phyloP scores from a whole-genome alignment of 2,113 vertebrate species.

The Amphiprion percula region DNA sequence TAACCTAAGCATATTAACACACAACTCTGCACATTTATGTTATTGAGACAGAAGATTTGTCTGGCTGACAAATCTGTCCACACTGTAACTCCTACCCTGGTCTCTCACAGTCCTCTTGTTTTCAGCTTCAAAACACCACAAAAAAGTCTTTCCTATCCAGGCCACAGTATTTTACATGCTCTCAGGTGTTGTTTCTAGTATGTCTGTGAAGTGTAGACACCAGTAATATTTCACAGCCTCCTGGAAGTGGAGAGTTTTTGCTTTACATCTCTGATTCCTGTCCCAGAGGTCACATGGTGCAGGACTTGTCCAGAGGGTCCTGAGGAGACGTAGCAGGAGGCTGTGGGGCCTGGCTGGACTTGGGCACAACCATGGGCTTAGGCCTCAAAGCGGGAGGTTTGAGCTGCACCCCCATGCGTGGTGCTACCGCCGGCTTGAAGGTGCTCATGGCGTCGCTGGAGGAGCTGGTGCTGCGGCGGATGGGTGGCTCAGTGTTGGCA shows the following conservation, averaged over 20 bases:
- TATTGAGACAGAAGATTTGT: constrained; percentile 4
- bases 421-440: constrained; percentile 94
- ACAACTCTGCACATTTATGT: constrained; percentile 2
- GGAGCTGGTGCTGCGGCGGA: constrained; percentile 94
- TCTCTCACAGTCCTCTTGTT: constrained; percentile 26
- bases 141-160: constrained; percentile 32
- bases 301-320: constrained; percentile 95
- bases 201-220: constrained; percentile 15
- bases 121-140: constrained; percentile 84
- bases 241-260: constrained; percentile 14
- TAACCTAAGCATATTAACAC: constrained; percentile 79
- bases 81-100: constrained; percentile 15
- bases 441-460: constrained; percentile 96
- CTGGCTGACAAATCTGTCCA: constrained; percentile 11
- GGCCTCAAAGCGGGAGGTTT: constrained; percentile 96
- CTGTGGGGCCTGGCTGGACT: constrained; percentile 88
- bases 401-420: constrained; percentile 97
- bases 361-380: constrained; percentile 95
- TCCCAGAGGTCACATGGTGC: constrained; percentile 91
- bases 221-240: constrained; percentile 18
- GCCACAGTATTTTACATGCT: constrained; percentile 39
- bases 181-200: constrained; percentile 22
- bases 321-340: constrained; percentile 87
- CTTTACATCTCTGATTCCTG: constrained; percentile 2
- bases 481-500: constrained; percentile 85